Conservation (phyloP, 1,140 invertebrate species). For the Heliothis subflexa region DNA sequence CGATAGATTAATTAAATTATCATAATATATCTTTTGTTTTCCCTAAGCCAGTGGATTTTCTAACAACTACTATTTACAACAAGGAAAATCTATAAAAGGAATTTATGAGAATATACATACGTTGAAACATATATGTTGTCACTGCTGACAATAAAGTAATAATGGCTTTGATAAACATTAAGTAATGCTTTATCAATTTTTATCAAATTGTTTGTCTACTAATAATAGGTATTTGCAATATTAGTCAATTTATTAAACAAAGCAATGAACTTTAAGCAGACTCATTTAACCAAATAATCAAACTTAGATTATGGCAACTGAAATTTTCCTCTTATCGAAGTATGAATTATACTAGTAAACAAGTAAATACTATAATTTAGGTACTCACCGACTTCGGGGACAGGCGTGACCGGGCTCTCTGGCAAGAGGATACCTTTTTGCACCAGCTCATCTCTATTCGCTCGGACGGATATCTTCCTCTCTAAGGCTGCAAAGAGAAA, state of each 20-base stretch:
- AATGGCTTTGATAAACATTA: too few relatives aligned
- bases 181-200: too few relatives aligned
- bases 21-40: conserved; percentile 11
- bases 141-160: not conserved
- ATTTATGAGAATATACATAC: not conserved
- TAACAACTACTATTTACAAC: not conserved
- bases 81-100: conserved; percentile 15
- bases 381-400: conserved; percentile 92
- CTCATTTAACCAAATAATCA: too few relatives aligned
- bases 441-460: conserved; percentile 98
- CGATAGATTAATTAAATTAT: not conserved
- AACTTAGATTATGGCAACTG: too few relatives aligned
- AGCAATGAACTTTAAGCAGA: too few relatives aligned
- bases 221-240: too few relatives aligned
- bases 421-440: conserved; percentile 97
- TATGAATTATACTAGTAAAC: not conserved
- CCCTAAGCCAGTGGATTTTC: not conserved
- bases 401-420: conserved; percentile 93
- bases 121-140: not conserved
- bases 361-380: conserved; percentile 4
- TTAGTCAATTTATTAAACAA: too few relatives aligned
- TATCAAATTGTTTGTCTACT: too few relatives aligned
- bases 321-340: too few relatives aligned
- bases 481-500: conserved; percentile 93
- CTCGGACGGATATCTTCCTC: conserved; percentile 98